A percentile compares a stretch with the other conserved stretches of the same genome.
Conservation (phyloP, 2,113 vertebrate genomes). For the Isichthys henryi region DNA sequence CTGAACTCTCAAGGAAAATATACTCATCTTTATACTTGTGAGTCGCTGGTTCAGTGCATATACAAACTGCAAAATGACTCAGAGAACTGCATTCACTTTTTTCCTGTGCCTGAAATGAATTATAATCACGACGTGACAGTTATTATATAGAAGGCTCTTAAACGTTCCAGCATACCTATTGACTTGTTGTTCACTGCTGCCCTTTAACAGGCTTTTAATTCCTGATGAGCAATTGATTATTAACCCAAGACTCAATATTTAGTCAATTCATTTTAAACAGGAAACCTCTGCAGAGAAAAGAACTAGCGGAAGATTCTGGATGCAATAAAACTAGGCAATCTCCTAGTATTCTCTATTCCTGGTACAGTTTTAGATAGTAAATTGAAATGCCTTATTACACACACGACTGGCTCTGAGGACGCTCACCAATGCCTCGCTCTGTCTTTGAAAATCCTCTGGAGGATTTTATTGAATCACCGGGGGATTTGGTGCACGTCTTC, state of each 20-base stretch:
- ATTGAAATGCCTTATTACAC: neutral
- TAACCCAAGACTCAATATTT: neutral
- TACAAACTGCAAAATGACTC: neutral
- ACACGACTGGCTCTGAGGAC: neutral
- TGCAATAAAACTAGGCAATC: neutral
- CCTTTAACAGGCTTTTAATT: conserved; percentile 16
- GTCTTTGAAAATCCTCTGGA: neutral
- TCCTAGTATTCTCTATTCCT: neutral
- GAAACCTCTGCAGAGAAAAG: neutral
- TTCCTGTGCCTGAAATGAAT: neutral
- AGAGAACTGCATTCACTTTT: neutral
- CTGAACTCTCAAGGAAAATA: neutral
- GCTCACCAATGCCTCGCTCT: neutral
- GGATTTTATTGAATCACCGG: neutral
- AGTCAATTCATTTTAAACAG: neutral
- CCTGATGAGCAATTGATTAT: neutral
- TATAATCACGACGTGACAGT: neutral
- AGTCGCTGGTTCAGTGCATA: neutral
- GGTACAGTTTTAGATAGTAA: neutral
- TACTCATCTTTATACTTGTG: neutral
- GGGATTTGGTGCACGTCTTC: neutral
- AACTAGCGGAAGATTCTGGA: neutral
- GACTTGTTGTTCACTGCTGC: neutral
- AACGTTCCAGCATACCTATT: neutral
- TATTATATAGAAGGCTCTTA: neutral